Evolutionary conservation across 2,888 invertebrate species (phyloP).

Genomic region (Neocrepidodera transversa): DNA sequence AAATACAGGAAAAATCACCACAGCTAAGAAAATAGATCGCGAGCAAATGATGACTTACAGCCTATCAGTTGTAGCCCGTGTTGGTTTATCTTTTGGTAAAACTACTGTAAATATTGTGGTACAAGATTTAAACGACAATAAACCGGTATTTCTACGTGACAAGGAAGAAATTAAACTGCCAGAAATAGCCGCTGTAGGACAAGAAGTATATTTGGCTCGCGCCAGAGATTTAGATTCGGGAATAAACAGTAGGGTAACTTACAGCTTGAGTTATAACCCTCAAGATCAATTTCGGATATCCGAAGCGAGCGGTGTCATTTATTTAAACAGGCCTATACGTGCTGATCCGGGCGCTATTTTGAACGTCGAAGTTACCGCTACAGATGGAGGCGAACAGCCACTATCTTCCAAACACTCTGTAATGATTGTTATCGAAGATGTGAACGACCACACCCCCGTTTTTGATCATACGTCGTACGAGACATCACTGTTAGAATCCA

Average conservation of each 20-base stretch:
- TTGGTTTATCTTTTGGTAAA: conserved; percentile 77
- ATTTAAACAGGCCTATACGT: conserved; percentile 80
- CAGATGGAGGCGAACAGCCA: conserved; percentile 81
- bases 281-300: conserved; percentile 85
- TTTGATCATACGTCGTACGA: conserved; percentile 93
- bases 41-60: conserved; percentile 80
- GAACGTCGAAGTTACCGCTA: conserved; percentile 80
- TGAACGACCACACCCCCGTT: conserved; percentile 94
- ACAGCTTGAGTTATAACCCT: conserved; percentile 80
- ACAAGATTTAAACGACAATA: conserved; percentile 90
- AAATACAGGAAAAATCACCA: conserved; percentile 78
- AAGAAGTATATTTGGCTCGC: conserved; percentile 87
- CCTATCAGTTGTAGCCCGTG: conserved; percentile 81
- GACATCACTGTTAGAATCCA: conserved; percentile 88
- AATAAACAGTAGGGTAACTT: conserved; percentile 85
- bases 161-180: conserved; percentile 80
- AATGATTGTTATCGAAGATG: conserved; percentile 79
- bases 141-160: conserved; percentile 81
- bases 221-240: conserved; percentile 89
- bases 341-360: conserved; percentile 76
- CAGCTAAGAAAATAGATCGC: conserved; percentile 81
- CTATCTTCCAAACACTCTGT: conserved; percentile 79
- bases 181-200: conserved; percentile 92
- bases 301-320: conserved; percentile 87
- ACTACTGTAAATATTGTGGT: conserved; percentile 82